These are phyloP conservation scores for Dolichomitus sp. DNA, from an alignment of 2,888 invertebrate genomes.

Conservation along the genomic window DNA sequence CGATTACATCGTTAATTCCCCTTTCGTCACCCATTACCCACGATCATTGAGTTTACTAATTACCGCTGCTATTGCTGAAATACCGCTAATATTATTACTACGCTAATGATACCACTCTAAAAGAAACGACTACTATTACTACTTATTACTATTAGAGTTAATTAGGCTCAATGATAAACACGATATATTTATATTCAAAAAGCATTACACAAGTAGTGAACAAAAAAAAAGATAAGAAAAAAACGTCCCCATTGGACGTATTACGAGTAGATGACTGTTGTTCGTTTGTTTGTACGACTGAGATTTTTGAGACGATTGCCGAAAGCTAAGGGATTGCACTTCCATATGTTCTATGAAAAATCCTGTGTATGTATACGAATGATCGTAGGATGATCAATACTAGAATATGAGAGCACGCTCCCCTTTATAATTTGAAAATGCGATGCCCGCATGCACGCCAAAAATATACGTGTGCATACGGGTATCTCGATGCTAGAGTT, in stretches of 20 bases:
- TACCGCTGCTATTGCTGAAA: slow-evolving; percentile 70
- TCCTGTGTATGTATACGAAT: slow-evolving; percentile 66
- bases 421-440: slow-evolving; percentile 28
- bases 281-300: slow-evolving; percentile 74
- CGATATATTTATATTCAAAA: slow-evolving; percentile 81
- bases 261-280: slow-evolving; percentile 75
- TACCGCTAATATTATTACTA: slow-evolving; percentile 73
- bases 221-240: slow-evolving; percentile 9
- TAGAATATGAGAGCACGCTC: slow-evolving; percentile 43
- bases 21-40: neutral
- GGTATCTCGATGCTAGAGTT: slow-evolving; percentile 15
- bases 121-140: slow-evolving; percentile 66
- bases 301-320: slow-evolving; percentile 47
- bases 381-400: slow-evolving; percentile 52
- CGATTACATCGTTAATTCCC: slow-evolving; percentile 3
- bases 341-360: slow-evolving; percentile 58
- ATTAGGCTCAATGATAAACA: slow-evolving; percentile 74
- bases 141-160: slow-evolving; percentile 75
- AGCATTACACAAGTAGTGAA: slow-evolving; percentile 54
- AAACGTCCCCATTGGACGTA: slow-evolving; percentile 31
- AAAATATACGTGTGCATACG: slow-evolving; percentile 21
- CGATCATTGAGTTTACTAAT: slow-evolving; percentile 39
- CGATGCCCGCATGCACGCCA: slow-evolving; percentile 27
- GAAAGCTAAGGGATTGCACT: slow-evolving; percentile 56
- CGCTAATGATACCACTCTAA: slow-evolving; percentile 54